These are phyloP conservation scores for Ophion obscuratus DNA, from an alignment of 2,888 invertebrate species.

Conservation along the genomic window DNA sequence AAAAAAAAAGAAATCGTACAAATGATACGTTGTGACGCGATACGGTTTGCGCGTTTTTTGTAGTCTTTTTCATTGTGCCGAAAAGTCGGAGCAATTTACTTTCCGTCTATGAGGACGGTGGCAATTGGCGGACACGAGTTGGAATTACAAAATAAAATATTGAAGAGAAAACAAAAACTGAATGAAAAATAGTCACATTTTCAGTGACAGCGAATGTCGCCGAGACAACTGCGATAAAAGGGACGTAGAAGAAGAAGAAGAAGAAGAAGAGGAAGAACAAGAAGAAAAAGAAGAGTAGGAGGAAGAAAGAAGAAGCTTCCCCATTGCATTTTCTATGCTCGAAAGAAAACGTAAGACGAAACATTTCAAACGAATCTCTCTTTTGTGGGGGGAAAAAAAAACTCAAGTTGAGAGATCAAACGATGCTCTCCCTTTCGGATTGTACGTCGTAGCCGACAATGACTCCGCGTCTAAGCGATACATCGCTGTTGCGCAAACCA, in stretches of 20 bases:
- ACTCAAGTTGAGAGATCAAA: constrained; percentile 78
- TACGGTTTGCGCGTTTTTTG: constrained; percentile 51
- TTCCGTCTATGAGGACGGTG: too few species aligned
- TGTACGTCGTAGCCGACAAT: constrained; percentile 86
- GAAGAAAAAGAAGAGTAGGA: background rate
- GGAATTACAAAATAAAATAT: too few species aligned
- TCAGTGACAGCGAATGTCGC: too few species aligned
- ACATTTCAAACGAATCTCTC: too few species aligned
- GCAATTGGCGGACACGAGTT: too few species aligned
- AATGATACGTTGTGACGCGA: constrained; percentile 68
- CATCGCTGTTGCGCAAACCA: constrained; percentile 88
- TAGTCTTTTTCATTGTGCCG: too few species aligned
- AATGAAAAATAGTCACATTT: too few species aligned
- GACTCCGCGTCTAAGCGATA: constrained; percentile 86
- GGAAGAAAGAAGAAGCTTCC: constrained; percentile 7
- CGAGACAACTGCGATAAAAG: too few species aligned
- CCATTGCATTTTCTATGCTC: background rate
- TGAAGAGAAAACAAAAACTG: too few species aligned
- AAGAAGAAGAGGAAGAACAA: background rate
- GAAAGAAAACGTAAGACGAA: background rate
- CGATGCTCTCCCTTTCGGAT: constrained; percentile 87
- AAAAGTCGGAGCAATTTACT: too few species aligned
- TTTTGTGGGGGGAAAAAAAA: constrained; percentile 13
- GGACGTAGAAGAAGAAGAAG: background rate
- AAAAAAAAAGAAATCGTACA: constrained; percentile 68